Conservation (phyloP, 2,888 invertebrate species). For the Phyllotreta cruciferae region DNA sequence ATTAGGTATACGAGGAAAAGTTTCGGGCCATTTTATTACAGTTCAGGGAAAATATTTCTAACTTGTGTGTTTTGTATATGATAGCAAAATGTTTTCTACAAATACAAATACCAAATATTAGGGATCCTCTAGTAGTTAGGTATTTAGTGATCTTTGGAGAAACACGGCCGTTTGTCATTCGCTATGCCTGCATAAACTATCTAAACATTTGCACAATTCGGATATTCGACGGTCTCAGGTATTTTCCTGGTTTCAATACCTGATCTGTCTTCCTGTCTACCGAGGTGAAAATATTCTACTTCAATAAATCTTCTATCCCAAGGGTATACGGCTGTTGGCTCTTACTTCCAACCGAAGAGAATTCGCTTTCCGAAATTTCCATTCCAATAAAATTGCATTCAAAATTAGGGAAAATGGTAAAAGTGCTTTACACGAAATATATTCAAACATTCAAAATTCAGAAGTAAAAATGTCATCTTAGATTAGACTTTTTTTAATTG, state of each 20-base stretch:
- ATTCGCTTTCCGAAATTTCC: conserved; percentile 4
- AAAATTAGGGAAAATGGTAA: conserved; percentile 1
- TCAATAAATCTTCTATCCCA: conserved; percentile 18
- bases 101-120: too few relatives aligned
- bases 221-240: not conserved
- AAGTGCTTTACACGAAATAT: too few relatives aligned
- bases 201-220: conserved; percentile 11
- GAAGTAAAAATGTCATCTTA: too few relatives aligned
- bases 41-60: too few relatives aligned
- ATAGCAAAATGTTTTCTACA: too few relatives aligned
- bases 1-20: not conserved
- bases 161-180: too few relatives aligned
- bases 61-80: too few relatives aligned
- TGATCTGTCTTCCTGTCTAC: conserved; percentile 15
- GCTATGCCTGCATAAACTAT: not conserved
- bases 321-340: conserved; percentile 11
- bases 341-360: conserved; percentile 1
- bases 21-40: not conserved
- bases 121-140: too few relatives aligned
- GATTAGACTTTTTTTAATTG: too few relatives aligned
- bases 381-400: conserved; percentile 6
- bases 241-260: conserved; percentile 11
- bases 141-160: too few relatives aligned
- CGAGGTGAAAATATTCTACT: conserved; percentile 19
- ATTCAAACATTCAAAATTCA: too few relatives aligned